Conservation (phyloP, 2,888 invertebrate genomes). For the Scaptomyza tumidula region DNA sequence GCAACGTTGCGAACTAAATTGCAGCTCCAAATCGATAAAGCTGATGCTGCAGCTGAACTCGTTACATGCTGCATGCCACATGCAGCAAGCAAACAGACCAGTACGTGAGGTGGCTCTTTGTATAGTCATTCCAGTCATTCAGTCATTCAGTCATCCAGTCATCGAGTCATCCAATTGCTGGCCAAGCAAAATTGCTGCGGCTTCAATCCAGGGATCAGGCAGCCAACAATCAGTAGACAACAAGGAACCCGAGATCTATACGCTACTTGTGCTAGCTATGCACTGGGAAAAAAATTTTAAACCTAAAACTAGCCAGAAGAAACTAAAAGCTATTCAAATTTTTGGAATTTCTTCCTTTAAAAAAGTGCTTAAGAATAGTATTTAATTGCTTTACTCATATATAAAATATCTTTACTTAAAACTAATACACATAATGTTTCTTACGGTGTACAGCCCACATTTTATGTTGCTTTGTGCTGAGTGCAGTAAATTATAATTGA, state of each 20-base stretch:
- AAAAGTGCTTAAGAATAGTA: no score
- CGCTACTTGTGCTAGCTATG: conserved; percentile 14
- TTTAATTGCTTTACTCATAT: no score
- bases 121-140: conserved; percentile 33
- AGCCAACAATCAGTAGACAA: conserved; percentile 13
- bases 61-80: conserved; percentile 50
- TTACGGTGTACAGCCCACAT: conserved; percentile 1
- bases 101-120: conserved; percentile 57
- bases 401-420: no score
- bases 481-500: conserved; percentile 73
- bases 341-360: no score
- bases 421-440: not conserved
- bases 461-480: not conserved
- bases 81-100: conserved; percentile 47
- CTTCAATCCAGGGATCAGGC: conserved; percentile 18
- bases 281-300: not conserved
- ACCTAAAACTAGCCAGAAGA: no score
- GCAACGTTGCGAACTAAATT: conserved; percentile 45
- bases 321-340: no score
- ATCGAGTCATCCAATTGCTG: conserved; percentile 69
- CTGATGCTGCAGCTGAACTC: conserved; percentile 37
- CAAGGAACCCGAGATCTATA: conserved; percentile 38
- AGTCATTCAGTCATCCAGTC: conserved; percentile 41
- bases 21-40: conserved; percentile 40
- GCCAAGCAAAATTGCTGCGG: conserved; percentile 60